Evolutionary conservation across 2,888 invertebrate genomes (phyloP).

Genomic region (Orthonevra nobilis): DNA sequence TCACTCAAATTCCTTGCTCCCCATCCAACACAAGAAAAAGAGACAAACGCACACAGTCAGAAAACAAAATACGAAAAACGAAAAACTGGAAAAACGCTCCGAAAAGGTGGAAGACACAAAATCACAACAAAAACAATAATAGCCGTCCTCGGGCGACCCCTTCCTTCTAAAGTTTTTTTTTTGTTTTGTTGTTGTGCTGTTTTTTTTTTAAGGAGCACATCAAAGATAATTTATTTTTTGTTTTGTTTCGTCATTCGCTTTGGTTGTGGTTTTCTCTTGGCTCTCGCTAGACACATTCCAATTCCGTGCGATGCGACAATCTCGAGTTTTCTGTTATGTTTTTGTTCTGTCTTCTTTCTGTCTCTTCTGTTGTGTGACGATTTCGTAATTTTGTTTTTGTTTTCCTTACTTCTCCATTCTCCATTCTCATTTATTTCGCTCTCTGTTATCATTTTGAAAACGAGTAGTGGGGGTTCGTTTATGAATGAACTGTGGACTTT

Average conservation of each 20-base stretch:
- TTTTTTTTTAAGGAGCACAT: conserved; percentile 54
- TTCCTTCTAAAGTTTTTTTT: conserved; percentile 38
- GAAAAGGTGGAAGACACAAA: conserved; percentile 39
- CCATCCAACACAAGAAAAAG: not conserved
- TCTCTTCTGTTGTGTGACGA: not conserved
- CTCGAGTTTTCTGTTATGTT: too few relatives aligned
- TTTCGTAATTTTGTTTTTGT: conserved; percentile 37
- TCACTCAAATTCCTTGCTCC: conserved; percentile 53
- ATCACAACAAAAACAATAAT: conserved; percentile 55
- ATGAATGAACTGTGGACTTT: conserved; percentile 37
- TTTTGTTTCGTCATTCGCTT: not conserved
- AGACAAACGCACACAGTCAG: not conserved
- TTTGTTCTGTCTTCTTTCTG: too few relatives aligned
- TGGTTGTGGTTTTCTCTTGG: not conserved
- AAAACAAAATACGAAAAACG: conserved; percentile 14
- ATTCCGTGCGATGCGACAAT: too few relatives aligned
- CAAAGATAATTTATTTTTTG: not conserved
- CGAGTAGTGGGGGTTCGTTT: not conserved
- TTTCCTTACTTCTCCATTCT: conserved; percentile 6
- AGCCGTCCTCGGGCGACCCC: conserved; percentile 29
- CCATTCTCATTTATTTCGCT: not conserved
- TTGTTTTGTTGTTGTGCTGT: conserved; percentile 64
- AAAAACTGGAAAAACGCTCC: not conserved
- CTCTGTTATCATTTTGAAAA: not conserved
- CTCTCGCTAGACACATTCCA: too few relatives aligned